Evolutionary conservation across 2,113 vertebrate species (phyloP).

Genomic region (Ammospiza nelsoni): DNA sequence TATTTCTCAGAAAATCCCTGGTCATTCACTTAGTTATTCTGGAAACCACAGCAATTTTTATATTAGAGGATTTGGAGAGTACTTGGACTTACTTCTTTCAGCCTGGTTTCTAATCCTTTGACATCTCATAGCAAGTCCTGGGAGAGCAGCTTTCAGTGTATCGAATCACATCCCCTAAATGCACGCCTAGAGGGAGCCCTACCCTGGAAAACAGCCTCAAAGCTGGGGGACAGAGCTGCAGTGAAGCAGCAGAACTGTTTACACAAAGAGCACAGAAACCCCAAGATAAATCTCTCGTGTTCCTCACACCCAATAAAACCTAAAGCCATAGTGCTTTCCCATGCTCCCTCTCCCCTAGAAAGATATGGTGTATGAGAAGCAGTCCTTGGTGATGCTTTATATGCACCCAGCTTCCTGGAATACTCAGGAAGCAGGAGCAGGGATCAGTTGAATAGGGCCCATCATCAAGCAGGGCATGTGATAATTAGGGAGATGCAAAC

Average conservation of each 20-base stretch:
- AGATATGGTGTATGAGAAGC: neutral
- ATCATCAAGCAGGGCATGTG: neutral
- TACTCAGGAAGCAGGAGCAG: neutral
- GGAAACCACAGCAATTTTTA: neutral
- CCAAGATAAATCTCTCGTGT: neutral
- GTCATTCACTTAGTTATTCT: neutral
- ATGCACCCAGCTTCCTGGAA: neutral
- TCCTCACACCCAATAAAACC: neutral
- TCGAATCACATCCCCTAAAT: neutral
- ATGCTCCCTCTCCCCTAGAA: neutral
- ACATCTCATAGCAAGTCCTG: neutral
- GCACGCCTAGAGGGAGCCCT: neutral
- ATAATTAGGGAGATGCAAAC: neutral
- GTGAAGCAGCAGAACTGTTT: neutral
- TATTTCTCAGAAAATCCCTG: neutral
- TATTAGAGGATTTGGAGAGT: neutral
- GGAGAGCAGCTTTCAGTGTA: neutral
- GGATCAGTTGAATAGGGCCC: neutral
- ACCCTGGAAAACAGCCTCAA: neutral
- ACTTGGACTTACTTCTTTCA: conserved; percentile 13
- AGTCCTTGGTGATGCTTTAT: neutral
- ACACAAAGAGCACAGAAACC: neutral
- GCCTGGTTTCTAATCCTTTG: neutral
- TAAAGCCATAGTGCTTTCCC: neutral
- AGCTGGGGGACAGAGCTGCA: neutral